These are phyloP conservation scores for Strix uralensis DNA, from an alignment of 2,113 vertebrate species.

Conservation along the genomic window DNA sequence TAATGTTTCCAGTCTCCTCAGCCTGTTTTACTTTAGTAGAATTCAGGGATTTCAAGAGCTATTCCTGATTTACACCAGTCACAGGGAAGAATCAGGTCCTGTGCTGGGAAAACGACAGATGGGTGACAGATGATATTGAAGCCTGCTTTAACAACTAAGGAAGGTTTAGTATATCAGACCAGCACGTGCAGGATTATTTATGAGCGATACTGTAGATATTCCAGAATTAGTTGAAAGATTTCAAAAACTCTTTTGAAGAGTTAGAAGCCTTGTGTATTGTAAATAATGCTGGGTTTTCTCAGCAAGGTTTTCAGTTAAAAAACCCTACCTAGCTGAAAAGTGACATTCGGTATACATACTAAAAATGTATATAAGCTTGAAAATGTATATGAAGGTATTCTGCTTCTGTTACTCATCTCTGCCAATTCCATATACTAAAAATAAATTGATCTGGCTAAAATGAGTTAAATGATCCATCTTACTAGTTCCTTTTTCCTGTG, in stretches of 20 bases:
- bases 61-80: not conserved
- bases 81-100: not conserved
- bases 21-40: not conserved
- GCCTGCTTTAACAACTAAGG: not conserved
- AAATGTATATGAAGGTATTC: constrained; percentile 12
- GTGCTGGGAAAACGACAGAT: not conserved
- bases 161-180: not conserved
- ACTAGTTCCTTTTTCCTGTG: constrained; percentile 58
- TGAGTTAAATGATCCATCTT: constrained; percentile 21
- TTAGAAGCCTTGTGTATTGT: not conserved
- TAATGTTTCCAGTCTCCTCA: not conserved
- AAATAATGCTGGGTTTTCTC: not conserved
- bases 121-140: constrained; percentile 38
- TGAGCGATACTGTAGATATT: not conserved
- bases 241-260: not conserved
- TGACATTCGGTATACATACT: not conserved
- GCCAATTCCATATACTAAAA: constrained; percentile 51
- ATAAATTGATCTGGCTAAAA: constrained; percentile 60
- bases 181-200: not conserved
- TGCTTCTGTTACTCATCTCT: constrained; percentile 14
- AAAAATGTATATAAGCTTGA: not conserved
- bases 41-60: not conserved
- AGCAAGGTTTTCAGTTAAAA: not conserved
- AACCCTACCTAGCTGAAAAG: not conserved
- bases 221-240: not conserved